These are phyloP conservation scores for Periparus ater DNA, from an alignment of 2,797 vertebrate species.

Conservation along the genomic window DNA sequence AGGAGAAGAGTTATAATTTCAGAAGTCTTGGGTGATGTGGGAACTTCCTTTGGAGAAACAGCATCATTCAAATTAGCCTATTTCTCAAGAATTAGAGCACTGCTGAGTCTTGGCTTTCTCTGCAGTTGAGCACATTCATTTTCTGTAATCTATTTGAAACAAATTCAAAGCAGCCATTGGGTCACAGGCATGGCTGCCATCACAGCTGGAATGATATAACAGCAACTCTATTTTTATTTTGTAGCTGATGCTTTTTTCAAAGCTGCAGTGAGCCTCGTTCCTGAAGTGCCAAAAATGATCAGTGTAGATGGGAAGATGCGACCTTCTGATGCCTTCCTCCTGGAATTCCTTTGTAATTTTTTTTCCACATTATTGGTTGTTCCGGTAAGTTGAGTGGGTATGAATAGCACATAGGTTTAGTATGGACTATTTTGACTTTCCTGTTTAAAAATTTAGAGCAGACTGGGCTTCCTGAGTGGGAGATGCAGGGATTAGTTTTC, in stretches of 20 bases:
- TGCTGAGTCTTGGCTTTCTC: neutral
- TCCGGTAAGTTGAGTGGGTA: constrained; percentile 79
- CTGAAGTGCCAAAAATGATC: constrained; percentile 92
- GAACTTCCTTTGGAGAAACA: neutral
- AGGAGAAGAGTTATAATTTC: neutral
- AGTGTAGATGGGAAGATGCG: constrained; percentile 92
- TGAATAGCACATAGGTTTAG: neutral
- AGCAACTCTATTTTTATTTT: constrained; percentile 23
- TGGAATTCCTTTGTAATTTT: constrained; percentile 95
- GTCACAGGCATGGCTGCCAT: neutral
- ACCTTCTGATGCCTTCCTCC: constrained; percentile 88
- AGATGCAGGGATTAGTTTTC: neutral
- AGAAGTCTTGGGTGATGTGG: neutral
- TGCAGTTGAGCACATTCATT: neutral
- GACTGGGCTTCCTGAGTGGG: neutral
- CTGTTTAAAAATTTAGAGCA: neutral
- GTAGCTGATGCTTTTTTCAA: constrained; percentile 95
- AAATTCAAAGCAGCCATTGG: neutral
- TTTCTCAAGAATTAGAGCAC: neutral
- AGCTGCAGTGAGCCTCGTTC: constrained; percentile 89
- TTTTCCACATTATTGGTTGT: constrained; percentile 90
- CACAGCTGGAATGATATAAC: neutral
- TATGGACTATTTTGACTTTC: neutral
- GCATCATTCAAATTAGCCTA: neutral
- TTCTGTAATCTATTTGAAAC: neutral